Evolutionary conservation across 92 coral and sea anemone species (phyloP).

Genomic region (Plumapathes pennacea): DNA sequence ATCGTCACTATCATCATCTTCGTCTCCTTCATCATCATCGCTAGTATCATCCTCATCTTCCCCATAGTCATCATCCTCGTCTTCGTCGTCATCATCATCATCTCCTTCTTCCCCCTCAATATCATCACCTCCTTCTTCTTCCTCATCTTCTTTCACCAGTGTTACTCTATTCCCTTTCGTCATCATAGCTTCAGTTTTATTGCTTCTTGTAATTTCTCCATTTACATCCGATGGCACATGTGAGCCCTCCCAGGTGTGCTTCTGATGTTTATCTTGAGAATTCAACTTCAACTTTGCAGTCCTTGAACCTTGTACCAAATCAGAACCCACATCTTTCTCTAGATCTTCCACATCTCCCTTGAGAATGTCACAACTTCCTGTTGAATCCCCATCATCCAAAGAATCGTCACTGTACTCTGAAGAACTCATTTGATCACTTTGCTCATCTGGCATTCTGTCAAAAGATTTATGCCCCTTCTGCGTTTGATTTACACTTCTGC

Average conservation of each 20-base stretch:
- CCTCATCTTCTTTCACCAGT: background rate
- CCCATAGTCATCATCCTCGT: background rate
- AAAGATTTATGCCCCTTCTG: background rate
- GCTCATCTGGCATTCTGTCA: too few species aligned
- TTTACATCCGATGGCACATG: too few species aligned
- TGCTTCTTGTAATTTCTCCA: background rate
- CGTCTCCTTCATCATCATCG: background rate
- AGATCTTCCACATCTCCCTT: background rate
- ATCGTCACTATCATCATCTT: background rate
- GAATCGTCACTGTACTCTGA: background rate
- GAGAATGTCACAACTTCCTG: background rate
- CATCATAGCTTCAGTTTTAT: background rate
- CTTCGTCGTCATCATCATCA: background rate
- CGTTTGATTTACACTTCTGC: background rate
- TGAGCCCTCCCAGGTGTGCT: background rate
- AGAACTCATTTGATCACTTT: background rate
- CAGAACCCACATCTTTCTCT: background rate
- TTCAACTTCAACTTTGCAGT: too few species aligned
- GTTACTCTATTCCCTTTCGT: conserved; percentile 1
- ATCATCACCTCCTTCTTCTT: background rate
- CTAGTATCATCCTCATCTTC: background rate
- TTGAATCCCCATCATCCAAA: background rate
- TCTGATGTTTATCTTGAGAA: conserved; percentile 2
- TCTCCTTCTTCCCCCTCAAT: background rate
- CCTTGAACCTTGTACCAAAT: background rate